Base-by-base conservation (phyloP, 2,888 invertebrate species). In the Pollenia angustigena region DNA sequence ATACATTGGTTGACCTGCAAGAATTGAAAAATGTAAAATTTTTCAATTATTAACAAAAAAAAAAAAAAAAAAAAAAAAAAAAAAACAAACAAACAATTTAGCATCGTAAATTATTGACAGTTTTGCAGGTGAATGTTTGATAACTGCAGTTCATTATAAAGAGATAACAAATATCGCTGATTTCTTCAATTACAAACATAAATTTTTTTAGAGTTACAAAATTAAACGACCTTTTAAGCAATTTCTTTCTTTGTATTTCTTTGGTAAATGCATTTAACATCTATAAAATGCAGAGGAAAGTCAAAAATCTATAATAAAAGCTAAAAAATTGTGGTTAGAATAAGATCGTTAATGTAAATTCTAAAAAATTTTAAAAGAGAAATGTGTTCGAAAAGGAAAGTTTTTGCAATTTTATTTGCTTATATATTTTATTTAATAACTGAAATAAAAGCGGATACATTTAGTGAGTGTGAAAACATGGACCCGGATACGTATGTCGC, bases 391-490 rank as follows among this genome's bases (percentile, higher is more conserved):
- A 14, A 9, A 56, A 62, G 16, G 6, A 64, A 11, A 40, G 16
- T 44, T 14, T 11, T 60, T 12, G 52, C 62, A 18, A 56, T 69
- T 52, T 4, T 54, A 4, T 10, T 18, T 12, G 14, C 68, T 12
- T 48, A 14, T 48, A 10, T 54, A 4, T n/a, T 54, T n/a, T 44
- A 16, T 32, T 16, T 64, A 3, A 1, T 64, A 10, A 14, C 1
- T 4, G 18, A 23, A 0, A 23, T 68, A 32, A 68, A 44, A 18
- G 90, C 86, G 32, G 90, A 90, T 11, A 85, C 69, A 12, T 92
- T 89, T 40, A 88, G 89, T 6, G 91, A 93, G 85, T 93, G 92
- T 72, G 86, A 90, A 0, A 89, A 87, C 1, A 60, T 87, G 0
- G 85, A 85, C 0, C 72, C 85, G 0, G 89, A 89, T 4, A 88